Base-by-base conservation (phyloP, 2,888 invertebrate genomes). In the Periphyllus acericola region DNA sequence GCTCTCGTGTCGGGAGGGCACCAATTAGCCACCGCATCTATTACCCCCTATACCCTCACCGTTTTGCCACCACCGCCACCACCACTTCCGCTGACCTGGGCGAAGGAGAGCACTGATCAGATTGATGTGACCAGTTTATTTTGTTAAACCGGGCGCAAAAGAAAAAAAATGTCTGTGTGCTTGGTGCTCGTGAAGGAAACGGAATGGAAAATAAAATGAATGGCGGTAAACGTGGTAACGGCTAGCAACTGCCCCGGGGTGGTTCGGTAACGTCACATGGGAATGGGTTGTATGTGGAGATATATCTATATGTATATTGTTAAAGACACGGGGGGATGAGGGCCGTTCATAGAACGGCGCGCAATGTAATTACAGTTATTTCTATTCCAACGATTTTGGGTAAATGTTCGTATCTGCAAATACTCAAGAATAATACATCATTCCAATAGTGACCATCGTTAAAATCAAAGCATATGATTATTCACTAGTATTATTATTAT, bases 1-100 rank as follows among this genome's bases (percentile, higher is more conserved):
- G 34, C 66, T 75, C 60, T 68, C 66, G 76, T 34, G 84, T 76
- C 76, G 68, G 46, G 25, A 68, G 76, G 68, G 68, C 76, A 84
- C 66, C 76, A 84, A 84, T 84, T 84, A 84, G 46, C 76, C 11
- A 32, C 4, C 46, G 46, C 40, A 34, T 60, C 66, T 40, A 75
- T 60, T 60, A 19, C 74, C 52, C 55, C 17, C 9, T 60, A 21
- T 19, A 17, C 71, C 55, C 52, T 34, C 32, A 3, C 29, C 71
- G n/a, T 14, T n/a, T 17, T 17, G 25, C 21, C 21, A 25, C 60
- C 60, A 21, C 19, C 19, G 25, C 8, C 60, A 25, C 8, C 60
- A 25, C 21, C 21, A 25, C 60, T 21, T 3, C 19, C 19, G 25
- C 8, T 21, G 3, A 60, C 25, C 25, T 60, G 60, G 9, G 60